Percentiles rank a stretch among this genome's conserved stretches.
These are phyloP conservation scores for Penelope pileata DNA, from an alignment of 2,113 vertebrate species.

Conservation along the genomic window DNA sequence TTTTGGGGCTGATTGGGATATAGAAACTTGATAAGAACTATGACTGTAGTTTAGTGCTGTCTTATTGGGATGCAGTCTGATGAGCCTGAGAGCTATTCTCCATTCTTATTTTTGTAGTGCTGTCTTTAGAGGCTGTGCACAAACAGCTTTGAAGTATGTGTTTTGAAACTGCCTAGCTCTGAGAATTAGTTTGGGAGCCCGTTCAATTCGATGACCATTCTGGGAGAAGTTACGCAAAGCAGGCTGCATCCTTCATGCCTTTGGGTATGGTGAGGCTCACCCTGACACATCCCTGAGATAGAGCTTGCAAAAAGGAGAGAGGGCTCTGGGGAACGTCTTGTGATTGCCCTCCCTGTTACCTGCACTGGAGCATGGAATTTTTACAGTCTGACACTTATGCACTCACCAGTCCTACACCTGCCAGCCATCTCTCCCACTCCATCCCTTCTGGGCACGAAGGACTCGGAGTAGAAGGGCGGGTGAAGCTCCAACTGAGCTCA, in stretches of 20 bases:
- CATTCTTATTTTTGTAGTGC: not conserved
- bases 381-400: not conserved
- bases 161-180: not conserved
- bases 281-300: accelerated
- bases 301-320: not conserved
- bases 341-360: not conserved
- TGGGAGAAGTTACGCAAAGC: not conserved
- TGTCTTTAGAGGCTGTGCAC: not conserved
- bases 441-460: not conserved
- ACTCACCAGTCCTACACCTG: not conserved
- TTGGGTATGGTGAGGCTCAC: not conserved
- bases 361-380: not conserved
- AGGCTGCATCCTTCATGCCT: accelerated
- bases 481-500: not conserved
- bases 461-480: not conserved
- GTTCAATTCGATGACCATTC: not conserved
- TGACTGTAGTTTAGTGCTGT: not conserved
- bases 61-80: not conserved
- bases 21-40: not conserved
- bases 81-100: not conserved
- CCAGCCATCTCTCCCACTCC: not conserved
- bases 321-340: not conserved
- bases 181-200: not conserved
- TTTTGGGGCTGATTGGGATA: not conserved
- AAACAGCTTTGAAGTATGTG: not conserved